Conservation (phyloP, 2,888 invertebrate genomes). For the Acronicta psi region DNA sequence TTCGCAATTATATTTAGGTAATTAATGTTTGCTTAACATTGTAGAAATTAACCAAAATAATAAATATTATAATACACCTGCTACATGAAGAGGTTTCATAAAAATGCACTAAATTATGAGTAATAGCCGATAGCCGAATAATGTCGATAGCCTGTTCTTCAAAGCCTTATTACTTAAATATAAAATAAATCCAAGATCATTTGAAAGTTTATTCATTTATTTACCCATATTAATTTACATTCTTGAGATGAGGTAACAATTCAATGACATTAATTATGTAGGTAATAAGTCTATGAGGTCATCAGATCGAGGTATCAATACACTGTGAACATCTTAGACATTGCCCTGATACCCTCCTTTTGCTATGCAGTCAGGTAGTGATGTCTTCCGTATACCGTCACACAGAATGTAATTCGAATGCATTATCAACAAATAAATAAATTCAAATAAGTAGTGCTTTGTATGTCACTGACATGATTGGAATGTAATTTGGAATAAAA, state of each 20-base stretch:
- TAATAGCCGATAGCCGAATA: too few relatives aligned
- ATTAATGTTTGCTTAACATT: background rate
- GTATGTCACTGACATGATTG: too few relatives aligned
- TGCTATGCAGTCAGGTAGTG: constrained; percentile 6
- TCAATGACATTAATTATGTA: constrained; percentile 2
- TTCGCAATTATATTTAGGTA: background rate
- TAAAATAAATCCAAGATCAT: constrained; percentile 37
- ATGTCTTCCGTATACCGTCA: constrained; percentile 20
- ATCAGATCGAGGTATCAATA: constrained; percentile 6
- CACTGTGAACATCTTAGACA: constrained; percentile 16
- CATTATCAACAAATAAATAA: too few relatives aligned
- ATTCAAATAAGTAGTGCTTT: too few relatives aligned
- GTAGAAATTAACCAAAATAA: background rate
- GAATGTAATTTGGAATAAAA: too few relatives aligned
- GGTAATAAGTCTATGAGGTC: constrained; percentile 18
- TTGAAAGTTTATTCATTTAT: constrained; percentile 12
- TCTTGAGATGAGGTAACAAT: background rate
- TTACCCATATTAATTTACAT: constrained; percentile 1
- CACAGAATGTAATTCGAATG: constrained; percentile 9
- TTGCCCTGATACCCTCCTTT: constrained; percentile 42
- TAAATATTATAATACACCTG: background rate
- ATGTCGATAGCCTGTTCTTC: constrained; percentile 3
- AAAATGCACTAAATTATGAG: background rate
- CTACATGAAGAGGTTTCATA: background rate
- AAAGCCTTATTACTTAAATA: constrained; percentile 11